Evolutionary conservation across 2,888 invertebrate genomes (phyloP).

Genomic region (Pocota personata): DNA sequence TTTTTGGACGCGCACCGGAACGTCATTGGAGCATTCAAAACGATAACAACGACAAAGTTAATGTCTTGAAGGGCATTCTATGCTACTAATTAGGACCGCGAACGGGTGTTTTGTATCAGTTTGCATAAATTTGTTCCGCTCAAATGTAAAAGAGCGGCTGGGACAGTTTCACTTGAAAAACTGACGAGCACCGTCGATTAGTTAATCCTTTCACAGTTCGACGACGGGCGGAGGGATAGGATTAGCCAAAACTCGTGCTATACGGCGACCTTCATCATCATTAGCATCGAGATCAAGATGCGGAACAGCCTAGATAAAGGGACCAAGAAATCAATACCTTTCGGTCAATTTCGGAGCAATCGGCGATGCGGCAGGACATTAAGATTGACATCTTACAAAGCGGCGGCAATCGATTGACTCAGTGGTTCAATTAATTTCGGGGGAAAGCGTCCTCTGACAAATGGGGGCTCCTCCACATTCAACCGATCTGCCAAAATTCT

Average conservation of each 20-base stretch:
- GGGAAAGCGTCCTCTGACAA: constrained; percentile 64
- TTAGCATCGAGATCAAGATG: neutral
- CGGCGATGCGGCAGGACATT: constrained; percentile 30
- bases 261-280: constrained; percentile 32
- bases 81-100: constrained; percentile 37
- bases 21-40: constrained; percentile 29
- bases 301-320: constrained; percentile 28
- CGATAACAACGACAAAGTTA: constrained; percentile 14
- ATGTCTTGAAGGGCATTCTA: constrained; percentile 23
- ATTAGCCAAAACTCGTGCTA: constrained; percentile 75
- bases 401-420: constrained; percentile 71
- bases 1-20: constrained; percentile 45
- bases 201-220: constrained; percentile 57
- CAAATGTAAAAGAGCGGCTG: constrained; percentile 60
- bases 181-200: constrained; percentile 61
- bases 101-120: constrained; percentile 50
- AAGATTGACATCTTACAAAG: constrained; percentile 73
- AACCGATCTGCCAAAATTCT: constrained; percentile 16
- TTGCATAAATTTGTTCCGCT: constrained; percentile 65
- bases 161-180: constrained; percentile 65
- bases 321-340: constrained; percentile 69
- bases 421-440: constrained; percentile 73
- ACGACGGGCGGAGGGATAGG: constrained; percentile 53
- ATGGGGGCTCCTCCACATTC: constrained; percentile 28
- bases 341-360: constrained; percentile 42